Conservation (phyloP, 2,797 vertebrate genomes). For the Poecile montanus region DNA sequence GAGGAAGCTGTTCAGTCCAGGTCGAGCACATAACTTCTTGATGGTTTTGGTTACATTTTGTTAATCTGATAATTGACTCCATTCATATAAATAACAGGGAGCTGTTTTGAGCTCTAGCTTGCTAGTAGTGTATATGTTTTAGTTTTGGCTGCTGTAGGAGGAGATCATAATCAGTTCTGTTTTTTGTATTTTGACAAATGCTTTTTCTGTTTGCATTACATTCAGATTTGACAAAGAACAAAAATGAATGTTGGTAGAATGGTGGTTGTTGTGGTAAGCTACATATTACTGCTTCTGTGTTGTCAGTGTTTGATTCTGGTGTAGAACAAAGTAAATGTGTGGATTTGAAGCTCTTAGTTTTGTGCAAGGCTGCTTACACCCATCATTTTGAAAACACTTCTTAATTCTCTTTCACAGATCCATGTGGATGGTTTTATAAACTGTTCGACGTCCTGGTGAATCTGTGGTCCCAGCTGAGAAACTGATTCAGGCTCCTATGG, state of each 20-base stretch:
- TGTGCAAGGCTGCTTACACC: background rate
- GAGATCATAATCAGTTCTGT: background rate
- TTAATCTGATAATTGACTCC: background rate
- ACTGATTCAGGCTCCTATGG: background rate
- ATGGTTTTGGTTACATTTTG: background rate
- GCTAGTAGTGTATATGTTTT: background rate
- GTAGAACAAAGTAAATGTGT: background rate
- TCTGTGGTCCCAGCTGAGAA: slow-evolving; percentile 23
- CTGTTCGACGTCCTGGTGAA: background rate
- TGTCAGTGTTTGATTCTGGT: background rate
- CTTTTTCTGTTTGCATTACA: background rate
- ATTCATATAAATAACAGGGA: background rate
- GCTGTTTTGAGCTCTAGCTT: background rate
- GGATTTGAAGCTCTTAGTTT: background rate
- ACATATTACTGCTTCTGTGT: background rate
- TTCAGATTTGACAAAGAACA: background rate
- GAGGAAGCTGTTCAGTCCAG: background rate
- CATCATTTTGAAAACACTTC: background rate
- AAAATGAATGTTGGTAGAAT: background rate
- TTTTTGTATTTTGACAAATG: background rate
- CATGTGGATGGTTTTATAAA: background rate
- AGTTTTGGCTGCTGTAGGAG: background rate
- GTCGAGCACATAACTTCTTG: background rate
- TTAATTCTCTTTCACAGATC: slow-evolving; percentile 46
- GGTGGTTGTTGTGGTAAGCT: background rate